Evolutionary conservation across 92 coral and sea anemone species (phyloP).

Genomic region (Siderastrea siderea): DNA sequence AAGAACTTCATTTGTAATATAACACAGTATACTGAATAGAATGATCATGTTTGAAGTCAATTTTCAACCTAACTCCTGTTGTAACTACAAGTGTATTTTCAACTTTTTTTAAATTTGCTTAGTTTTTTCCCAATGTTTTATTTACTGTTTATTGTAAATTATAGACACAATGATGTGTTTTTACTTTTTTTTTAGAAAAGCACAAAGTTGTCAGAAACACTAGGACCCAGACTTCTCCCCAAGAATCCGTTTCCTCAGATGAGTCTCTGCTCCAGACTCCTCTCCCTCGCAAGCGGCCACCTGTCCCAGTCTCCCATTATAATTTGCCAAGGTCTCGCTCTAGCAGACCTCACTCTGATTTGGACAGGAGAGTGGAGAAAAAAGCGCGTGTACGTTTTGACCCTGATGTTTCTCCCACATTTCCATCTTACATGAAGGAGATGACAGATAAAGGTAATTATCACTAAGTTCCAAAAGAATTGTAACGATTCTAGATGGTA

Average conservation of each 20-base stretch:
- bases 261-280: conserved; percentile 96
- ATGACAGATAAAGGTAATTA: conserved; percentile 63
- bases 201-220: conserved; percentile 82
- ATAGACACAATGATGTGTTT: no score
- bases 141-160: background rate
- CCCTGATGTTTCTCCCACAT: conserved; percentile 47
- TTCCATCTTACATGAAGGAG: conserved; percentile 38
- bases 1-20: no score
- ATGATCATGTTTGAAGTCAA: no score
- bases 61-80: no score
- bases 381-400: conserved; percentile 78
- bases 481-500: no score
- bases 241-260: conserved; percentile 73
- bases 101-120: no score
- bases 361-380: conserved; percentile 36
- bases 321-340: conserved; percentile 61
- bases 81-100: no score
- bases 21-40: no score
- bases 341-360: conserved; percentile 33
- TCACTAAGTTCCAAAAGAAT: background rate
- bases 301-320: conserved; percentile 86
- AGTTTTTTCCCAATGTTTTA: background rate
- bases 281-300: conserved; percentile 95
- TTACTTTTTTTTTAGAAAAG: conserved; percentile 38
- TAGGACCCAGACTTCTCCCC: conserved; percentile 94